These are phyloP conservation scores for Pteromalus puparum DNA, from an alignment of 1,140 invertebrate genomes.

Conservation along the genomic window DNA sequence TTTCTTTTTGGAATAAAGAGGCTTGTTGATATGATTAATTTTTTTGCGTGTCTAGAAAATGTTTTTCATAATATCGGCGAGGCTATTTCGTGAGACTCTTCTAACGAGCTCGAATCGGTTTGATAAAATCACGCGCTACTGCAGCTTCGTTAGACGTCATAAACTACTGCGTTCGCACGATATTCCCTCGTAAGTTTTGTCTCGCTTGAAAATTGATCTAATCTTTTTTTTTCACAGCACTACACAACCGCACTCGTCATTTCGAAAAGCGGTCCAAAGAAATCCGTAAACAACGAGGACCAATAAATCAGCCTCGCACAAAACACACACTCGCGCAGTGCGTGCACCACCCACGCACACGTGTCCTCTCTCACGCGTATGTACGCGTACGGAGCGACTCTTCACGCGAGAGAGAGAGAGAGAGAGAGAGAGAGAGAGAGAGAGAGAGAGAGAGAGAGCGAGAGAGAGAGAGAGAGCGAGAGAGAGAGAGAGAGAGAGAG, in stretches of 20 bases:
- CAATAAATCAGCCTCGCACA: too few species aligned
- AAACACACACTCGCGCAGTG: neutral
- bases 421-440: constrained; percentile 69
- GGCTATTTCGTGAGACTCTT: neutral
- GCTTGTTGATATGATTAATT: constrained; percentile 21
- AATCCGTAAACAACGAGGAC: neutral
- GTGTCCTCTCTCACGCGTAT: neutral
- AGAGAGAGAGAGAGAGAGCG: too few species aligned
- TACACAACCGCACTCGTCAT: neutral
- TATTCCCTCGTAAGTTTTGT: neutral
- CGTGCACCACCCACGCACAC: neutral
- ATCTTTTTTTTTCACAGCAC: too few species aligned
- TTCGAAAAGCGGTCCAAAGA: neutral
- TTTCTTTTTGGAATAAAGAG: neutral
- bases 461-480: constrained; percentile 66
- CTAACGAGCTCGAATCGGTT: neutral
- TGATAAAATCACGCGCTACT: constrained; percentile 27
- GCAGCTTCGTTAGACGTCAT: neutral
- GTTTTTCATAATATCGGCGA: neutral
- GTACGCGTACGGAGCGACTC: neutral
- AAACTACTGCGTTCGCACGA: neutral
- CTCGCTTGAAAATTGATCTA: too few species aligned
- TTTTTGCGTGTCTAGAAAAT: neutral
- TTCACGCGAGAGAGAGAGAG: constrained; percentile 41
- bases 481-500: constrained; percentile 57